Conservation (phyloP, 2,113 vertebrate genomes). For the Ctenodactylus gundi region DNA sequence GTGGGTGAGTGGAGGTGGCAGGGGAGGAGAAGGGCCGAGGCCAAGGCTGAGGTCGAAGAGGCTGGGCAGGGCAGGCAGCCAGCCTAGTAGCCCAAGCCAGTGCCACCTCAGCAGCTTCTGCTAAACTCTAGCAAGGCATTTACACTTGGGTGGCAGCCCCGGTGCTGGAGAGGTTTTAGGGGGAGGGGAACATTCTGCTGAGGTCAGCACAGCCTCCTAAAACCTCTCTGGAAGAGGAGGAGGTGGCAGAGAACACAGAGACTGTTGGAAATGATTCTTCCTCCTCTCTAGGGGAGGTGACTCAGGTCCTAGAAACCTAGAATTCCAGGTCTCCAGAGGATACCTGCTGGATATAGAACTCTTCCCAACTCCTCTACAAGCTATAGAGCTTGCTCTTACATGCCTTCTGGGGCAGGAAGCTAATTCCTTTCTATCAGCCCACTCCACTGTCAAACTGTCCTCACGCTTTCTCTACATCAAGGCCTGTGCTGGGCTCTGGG, state of each 20-base stretch:
- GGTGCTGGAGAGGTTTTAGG: neutral
- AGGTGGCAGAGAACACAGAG: neutral
- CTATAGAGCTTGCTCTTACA: rapidly evolving
- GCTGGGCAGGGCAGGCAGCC: conserved; percentile 51
- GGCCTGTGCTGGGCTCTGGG: neutral
- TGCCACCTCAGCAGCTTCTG: conserved; percentile 74
- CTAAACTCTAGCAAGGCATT: conserved; percentile 42
- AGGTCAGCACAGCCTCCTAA: conserved; percentile 56
- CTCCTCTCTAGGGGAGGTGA: neutral
- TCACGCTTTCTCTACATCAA: neutral
- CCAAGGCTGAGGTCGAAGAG: conserved; percentile 26
- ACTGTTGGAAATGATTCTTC: neutral
- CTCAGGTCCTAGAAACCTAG: neutral
- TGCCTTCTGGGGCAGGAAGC: neutral
- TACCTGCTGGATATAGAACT: neutral
- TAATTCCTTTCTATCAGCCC: neutral
- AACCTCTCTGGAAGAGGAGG: neutral
- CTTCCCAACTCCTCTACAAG: neutral
- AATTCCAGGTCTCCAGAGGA: neutral
- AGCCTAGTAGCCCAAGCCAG: conserved; percentile 28
- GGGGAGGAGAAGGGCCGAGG: conserved; percentile 20
- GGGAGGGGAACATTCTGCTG: neutral
- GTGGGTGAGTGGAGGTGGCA: neutral
- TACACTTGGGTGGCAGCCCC: neutral
- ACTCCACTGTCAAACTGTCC: neutral